Percentiles rank a stretch among this genome's conserved stretches.
Evolutionary conservation across 2,888 invertebrate genomes (phyloP).

Genomic region (Zeuzera pyrina): DNA sequence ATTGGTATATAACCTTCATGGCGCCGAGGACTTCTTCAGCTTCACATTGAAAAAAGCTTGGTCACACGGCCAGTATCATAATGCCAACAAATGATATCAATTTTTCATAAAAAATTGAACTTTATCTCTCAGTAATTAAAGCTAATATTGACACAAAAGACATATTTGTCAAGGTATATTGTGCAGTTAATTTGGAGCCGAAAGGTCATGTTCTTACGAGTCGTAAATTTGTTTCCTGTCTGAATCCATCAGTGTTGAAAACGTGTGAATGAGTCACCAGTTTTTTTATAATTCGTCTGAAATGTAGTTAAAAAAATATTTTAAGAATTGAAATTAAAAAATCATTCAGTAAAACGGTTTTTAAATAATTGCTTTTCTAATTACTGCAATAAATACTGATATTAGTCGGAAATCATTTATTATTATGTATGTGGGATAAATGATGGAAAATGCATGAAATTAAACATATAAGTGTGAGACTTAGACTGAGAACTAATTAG

Average conservation of each 20-base stretch:
- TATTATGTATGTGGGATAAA: too few species aligned
- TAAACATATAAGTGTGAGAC: too few species aligned
- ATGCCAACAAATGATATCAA: background rate
- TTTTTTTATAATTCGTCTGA: background rate
- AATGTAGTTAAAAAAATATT: background rate
- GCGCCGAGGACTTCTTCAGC: constrained; percentile 23
- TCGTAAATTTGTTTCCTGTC: constrained; percentile 29
- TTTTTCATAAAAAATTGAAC: background rate
- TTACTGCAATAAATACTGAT: too few species aligned
- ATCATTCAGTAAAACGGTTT: too few species aligned
- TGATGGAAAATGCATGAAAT: too few species aligned
- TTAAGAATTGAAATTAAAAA: too few species aligned
- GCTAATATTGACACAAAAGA: background rate
- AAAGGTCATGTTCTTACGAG: constrained; percentile 20
- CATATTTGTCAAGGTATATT: constrained; percentile 6
- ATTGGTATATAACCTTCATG: constrained; percentile 22
- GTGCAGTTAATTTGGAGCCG: constrained; percentile 20
- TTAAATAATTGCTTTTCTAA: too few species aligned
- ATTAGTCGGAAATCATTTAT: too few species aligned
- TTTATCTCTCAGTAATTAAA: background rate
- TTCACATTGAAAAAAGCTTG: constrained; percentile 18
- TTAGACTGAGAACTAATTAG: too few species aligned
- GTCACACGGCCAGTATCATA: constrained; percentile 11
- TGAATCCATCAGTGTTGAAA: constrained; percentile 7
- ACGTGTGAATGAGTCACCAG: constrained; percentile 15